phyloP scores from a whole-genome alignment of 2,888 invertebrate genomes.

The Muschampia plurimacula region DNA sequence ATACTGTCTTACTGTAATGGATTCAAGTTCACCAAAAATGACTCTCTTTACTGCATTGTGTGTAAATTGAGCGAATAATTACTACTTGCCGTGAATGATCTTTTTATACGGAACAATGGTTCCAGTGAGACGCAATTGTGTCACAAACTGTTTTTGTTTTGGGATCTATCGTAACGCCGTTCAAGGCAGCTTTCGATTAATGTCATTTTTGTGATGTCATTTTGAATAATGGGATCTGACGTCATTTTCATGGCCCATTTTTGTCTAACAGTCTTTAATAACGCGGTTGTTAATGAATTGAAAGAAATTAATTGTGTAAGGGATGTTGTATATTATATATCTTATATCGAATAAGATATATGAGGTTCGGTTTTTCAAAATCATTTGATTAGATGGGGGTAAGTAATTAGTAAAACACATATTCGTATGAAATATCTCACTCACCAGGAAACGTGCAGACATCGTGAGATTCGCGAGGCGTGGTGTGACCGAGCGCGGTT shows the following conservation, averaged over 20 bases:
- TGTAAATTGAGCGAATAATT: conserved; percentile 23
- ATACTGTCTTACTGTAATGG: not conserved
- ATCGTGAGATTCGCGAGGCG: conserved; percentile 63
- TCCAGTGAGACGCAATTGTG: conserved; percentile 27
- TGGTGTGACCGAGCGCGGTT: conserved; percentile 68
- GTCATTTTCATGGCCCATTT: conserved; percentile 14
- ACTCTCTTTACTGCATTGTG: conserved; percentile 21
- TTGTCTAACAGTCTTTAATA: not conserved
- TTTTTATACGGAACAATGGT: conserved; percentile 26
- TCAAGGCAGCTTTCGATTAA: conserved; percentile 31
- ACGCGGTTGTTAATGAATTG: not conserved
- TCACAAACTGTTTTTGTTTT: conserved; percentile 19
- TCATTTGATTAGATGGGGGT: conserved; percentile 3
- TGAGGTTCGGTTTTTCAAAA: conserved; percentile 1
- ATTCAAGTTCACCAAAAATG: conserved; percentile 23
- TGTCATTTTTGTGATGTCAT: conserved; percentile 17
- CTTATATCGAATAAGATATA: not conserved
- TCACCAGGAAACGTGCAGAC: conserved; percentile 83
- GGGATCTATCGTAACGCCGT: conserved; percentile 25
- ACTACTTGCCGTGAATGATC: conserved; percentile 18
- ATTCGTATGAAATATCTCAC: conserved; percentile 50
- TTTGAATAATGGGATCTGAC: not conserved
- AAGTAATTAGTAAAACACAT: conserved; percentile 1
- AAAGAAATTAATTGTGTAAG: not conserved
- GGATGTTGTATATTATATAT: not conserved